These are phyloP conservation scores for Chironomus tentans DNA, from an alignment of 2,888 invertebrate genomes.

Conservation along the genomic window DNA sequence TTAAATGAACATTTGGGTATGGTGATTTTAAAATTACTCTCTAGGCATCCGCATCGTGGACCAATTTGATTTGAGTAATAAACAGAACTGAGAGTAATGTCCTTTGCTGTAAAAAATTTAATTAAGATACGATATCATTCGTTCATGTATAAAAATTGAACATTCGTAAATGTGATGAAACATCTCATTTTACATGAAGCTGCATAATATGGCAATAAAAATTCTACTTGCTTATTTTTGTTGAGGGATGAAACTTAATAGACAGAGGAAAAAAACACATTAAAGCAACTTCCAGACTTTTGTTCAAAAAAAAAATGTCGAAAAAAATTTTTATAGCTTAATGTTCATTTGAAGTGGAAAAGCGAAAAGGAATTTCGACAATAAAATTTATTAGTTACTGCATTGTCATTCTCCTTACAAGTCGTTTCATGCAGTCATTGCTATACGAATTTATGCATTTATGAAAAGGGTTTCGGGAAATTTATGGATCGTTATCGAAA, in stretches of 20 bases:
- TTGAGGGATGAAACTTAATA: neutral
- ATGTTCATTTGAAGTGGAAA: constrained; percentile 11
- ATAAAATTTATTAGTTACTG: neutral
- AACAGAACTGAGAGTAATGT: neutral
- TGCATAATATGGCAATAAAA: constrained; percentile 24
- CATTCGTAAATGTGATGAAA: neutral
- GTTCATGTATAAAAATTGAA: neutral
- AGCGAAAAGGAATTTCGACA: neutral
- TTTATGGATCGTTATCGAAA: constrained; percentile 21
- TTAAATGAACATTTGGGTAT: constrained; percentile 9
- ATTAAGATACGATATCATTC: neutral
- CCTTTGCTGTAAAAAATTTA: constrained; percentile 3
- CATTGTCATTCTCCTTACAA: no score
- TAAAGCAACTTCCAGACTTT: neutral
- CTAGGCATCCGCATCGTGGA: neutral
- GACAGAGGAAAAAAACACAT: neutral
- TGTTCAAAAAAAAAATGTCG: neutral
- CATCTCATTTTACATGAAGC: constrained; percentile 21
- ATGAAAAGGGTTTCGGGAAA: constrained; percentile 7
- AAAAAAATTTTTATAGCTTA: constrained; percentile 21
- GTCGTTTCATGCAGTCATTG: neutral
- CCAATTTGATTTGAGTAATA: neutral
- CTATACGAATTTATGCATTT: neutral
- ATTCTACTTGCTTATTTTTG: neutral
- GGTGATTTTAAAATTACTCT: constrained; percentile 16